phyloP scores from a whole-genome alignment of 2,888 invertebrate genomes.

The Netelia melanura region DNA sequence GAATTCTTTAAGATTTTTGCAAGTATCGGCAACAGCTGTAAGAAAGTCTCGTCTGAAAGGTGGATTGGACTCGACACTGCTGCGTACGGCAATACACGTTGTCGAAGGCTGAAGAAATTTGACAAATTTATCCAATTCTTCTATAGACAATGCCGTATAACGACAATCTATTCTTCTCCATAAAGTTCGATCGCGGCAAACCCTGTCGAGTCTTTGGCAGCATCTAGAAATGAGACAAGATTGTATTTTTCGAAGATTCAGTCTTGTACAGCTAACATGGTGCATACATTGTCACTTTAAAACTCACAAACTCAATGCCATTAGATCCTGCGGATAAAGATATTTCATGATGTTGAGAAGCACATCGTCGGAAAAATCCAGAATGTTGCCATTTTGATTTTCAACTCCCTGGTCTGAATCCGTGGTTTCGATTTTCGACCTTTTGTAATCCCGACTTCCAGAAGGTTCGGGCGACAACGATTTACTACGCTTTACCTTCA shows the following conservation, averaged over 20 bases:
- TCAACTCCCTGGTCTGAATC: constrained; percentile 28
- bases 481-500: constrained; percentile 81
- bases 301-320: constrained; percentile 86
- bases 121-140: constrained; percentile 84
- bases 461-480: constrained; percentile 81
- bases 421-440: constrained; percentile 59
- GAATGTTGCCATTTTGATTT: constrained; percentile 78
- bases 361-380: constrained; percentile 87
- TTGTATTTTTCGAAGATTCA: background rate
- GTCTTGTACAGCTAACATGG: too few species aligned
- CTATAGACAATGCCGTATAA: constrained; percentile 75
- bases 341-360: constrained; percentile 86
- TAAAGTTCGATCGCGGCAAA: constrained; percentile 86
- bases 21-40: constrained; percentile 80
- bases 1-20: constrained; percentile 84
- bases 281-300: background rate
- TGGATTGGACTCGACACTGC: constrained; percentile 80
- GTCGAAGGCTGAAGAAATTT: constrained; percentile 85
- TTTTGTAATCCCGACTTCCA: constrained; percentile 76
- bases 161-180: constrained; percentile 86
- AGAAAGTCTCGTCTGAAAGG: constrained; percentile 83
- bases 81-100: constrained; percentile 79
- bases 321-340: constrained; percentile 85
- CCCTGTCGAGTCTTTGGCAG: constrained; percentile 85
- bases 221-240: constrained; percentile 81